Conservation (phyloP, 2,888 invertebrate species). For the Epinotia ramella region DNA sequence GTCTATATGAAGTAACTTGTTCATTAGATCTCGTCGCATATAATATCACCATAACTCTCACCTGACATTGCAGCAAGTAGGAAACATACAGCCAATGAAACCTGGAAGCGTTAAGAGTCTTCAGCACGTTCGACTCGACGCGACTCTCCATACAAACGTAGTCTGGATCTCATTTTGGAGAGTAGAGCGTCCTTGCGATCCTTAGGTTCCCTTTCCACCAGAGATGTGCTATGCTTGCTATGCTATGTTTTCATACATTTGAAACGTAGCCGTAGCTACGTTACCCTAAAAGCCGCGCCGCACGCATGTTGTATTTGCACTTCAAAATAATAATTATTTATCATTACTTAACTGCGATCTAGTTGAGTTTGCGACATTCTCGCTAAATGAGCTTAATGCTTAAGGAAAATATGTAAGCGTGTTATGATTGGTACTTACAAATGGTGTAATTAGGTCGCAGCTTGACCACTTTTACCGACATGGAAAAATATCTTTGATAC, state of each 20-base stretch:
- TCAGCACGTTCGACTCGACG: no score
- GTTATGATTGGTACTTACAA: conserved; percentile 1
- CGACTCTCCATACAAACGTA: no score
- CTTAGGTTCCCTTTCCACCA: no score
- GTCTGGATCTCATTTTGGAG: no score
- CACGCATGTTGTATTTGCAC: not conserved
- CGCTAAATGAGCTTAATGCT: conserved; percentile 19
- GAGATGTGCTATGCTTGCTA: no score
- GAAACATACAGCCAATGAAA: conserved; percentile 3
- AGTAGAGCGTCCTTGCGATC: no score
- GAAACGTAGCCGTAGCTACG: no score
- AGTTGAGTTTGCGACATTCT: conserved; percentile 9
- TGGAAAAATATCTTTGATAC: not conserved
- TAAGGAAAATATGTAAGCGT: conserved; percentile 14
- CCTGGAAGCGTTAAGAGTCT: not conserved
- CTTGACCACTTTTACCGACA: conserved; percentile 6
- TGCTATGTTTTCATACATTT: no score
- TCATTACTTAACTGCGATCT: conserved; percentile 18
- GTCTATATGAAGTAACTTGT: not conserved
- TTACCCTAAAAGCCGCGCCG: no score
- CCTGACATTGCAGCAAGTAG: conserved; percentile 5
- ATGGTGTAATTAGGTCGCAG: conserved; percentile 1
- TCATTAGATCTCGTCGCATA: conserved; percentile 1
- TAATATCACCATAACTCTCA: not conserved
- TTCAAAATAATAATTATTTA: conserved; percentile 2